Evolutionary conservation across 2,113 vertebrate species (phyloP).

Genomic region (Thunnus maccoyii): DNA sequence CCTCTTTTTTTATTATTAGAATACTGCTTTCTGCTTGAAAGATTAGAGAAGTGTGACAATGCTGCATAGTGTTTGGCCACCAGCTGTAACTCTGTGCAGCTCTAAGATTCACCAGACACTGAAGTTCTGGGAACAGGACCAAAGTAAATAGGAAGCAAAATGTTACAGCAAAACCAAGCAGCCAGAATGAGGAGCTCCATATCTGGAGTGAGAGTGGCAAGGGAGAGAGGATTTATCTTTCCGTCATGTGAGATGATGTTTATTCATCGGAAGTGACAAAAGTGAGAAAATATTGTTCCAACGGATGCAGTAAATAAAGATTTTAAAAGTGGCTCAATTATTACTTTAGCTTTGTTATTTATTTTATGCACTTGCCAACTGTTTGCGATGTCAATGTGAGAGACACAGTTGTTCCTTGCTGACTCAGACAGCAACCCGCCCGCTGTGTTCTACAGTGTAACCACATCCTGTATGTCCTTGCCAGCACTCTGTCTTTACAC

Average conservation of each 20-base stretch:
- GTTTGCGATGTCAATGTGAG: slow-evolving; percentile 27
- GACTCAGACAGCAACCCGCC: slow-evolving; percentile 41
- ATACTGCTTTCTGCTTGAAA: background rate
- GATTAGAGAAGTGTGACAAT: slow-evolving; percentile 25
- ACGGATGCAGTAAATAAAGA: background rate
- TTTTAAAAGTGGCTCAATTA: slow-evolving; percentile 14
- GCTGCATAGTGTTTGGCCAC: slow-evolving; percentile 42
- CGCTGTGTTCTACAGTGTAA: slow-evolving; percentile 56
- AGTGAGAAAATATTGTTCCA: slow-evolving; percentile 13
- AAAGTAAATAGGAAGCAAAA: slow-evolving; percentile 62
- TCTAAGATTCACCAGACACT: slow-evolving; percentile 44
- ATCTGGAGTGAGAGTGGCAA: slow-evolving; percentile 53
- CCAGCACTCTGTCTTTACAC: slow-evolving; percentile 45
- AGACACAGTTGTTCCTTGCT: slow-evolving; percentile 54
- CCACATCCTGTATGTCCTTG: slow-evolving; percentile 69
- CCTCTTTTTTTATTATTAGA: slow-evolving; percentile 8
- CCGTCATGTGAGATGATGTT: background rate
- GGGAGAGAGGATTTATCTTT: slow-evolving; percentile 2
- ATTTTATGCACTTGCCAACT: slow-evolving; percentile 13
- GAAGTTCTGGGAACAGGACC: slow-evolving; percentile 59
- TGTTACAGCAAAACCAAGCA: slow-evolving; percentile 23
- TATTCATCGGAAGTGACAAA: slow-evolving; percentile 37
- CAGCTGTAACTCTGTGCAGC: slow-evolving; percentile 28
- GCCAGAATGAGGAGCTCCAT: slow-evolving; percentile 42
- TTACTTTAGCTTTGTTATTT: slow-evolving; percentile 21